Percentiles rank a stretch among this genome's conserved stretches.
phyloP scores from a whole-genome alignment of 2,888 invertebrate species.

The Pseudococcus viburni region DNA sequence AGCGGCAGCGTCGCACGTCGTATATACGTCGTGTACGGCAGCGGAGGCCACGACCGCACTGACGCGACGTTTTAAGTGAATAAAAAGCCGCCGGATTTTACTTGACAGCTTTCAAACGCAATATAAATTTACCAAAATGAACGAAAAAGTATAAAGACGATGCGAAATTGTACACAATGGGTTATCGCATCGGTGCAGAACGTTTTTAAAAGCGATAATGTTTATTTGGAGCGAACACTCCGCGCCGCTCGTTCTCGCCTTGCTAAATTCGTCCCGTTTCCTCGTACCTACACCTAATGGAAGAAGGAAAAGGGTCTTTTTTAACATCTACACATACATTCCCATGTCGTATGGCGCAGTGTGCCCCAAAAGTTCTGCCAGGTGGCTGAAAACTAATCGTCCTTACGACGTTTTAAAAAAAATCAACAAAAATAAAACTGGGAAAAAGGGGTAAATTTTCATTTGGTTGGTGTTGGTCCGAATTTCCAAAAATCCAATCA shows the following conservation, averaged over 20 bases:
- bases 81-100: slow-evolving; percentile 44
- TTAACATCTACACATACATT: background rate
- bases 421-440: too few relatives aligned
- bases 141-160: slow-evolving; percentile 41
- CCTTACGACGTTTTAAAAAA: too few relatives aligned
- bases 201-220: slow-evolving; percentile 47
- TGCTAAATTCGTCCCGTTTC: background rate
- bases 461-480: too few relatives aligned
- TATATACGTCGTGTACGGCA: background rate
- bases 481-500: too few relatives aligned
- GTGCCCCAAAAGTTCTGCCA: background rate
- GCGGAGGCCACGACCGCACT: background rate
- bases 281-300: background rate
- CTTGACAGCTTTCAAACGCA: slow-evolving; percentile 49
- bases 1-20: slow-evolving; percentile 14
- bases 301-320: background rate
- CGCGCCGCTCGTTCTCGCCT: background rate
- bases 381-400: background rate
- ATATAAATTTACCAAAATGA: slow-evolving; percentile 47
- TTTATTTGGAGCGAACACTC: slow-evolving; percentile 29
- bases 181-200: slow-evolving; percentile 49
- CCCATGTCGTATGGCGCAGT: background rate
- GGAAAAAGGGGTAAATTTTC: too few relatives aligned
- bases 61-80: slow-evolving; percentile 43
- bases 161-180: slow-evolving; percentile 37